phyloP scores from a whole-genome alignment of 2,888 invertebrate genomes.

The Xestia c-nigrum region DNA sequence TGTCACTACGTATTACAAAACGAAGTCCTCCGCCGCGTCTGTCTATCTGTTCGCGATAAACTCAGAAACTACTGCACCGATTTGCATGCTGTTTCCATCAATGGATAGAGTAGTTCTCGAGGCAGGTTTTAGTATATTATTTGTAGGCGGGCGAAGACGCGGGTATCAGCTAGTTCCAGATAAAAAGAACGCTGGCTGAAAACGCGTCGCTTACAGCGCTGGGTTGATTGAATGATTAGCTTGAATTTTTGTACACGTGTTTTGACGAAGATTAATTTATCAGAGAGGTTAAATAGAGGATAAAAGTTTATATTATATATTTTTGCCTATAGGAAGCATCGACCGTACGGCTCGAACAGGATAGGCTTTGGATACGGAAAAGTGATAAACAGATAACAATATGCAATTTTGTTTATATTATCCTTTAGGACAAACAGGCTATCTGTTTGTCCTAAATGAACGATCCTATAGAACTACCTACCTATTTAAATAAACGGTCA shows the following conservation, averaged over 20 bases:
- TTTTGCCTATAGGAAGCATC: background rate
- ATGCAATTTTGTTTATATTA: slow-evolving; percentile 1
- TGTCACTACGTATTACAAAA: background rate
- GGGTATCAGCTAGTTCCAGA: too few species aligned
- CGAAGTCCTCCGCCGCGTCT: too few species aligned
- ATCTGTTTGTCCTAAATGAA: too few species aligned
- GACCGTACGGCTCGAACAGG: background rate
- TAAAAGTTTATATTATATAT: background rate
- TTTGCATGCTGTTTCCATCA: too few species aligned
- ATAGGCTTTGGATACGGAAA: background rate
- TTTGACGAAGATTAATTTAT: background rate
- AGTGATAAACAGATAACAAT: background rate
- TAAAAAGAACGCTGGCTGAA: too few species aligned
- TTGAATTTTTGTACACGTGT: background rate
- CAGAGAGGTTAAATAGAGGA: background rate
- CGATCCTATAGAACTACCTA: background rate
- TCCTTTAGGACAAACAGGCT: too few species aligned
- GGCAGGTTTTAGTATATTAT: too few species aligned
- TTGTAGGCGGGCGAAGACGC: too few species aligned
- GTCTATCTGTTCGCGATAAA: too few species aligned
- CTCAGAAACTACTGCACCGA: too few species aligned
- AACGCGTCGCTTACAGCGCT: background rate
- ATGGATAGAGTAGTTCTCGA: too few species aligned
- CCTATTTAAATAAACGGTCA: background rate
- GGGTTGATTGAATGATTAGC: background rate